Evolutionary conservation across 1,140 invertebrate genomes (phyloP), one percentile per base, ranked within the genome.

Genomic region (Drosophila mauritiana): DNA sequence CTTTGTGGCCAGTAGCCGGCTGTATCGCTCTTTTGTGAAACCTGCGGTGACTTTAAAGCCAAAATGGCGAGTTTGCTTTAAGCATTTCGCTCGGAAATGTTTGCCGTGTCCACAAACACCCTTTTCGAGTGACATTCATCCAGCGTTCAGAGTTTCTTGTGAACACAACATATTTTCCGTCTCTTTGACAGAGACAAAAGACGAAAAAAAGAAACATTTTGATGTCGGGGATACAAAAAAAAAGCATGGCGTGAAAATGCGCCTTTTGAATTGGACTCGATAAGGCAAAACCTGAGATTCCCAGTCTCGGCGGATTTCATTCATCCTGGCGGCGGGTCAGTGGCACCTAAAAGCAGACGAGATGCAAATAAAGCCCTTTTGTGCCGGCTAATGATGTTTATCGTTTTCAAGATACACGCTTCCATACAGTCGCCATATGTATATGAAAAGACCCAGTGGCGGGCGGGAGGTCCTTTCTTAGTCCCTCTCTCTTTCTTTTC

Each of bases 301-400:
- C 15, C 11, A 27, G 31, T 48, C 11, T 37, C 20, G 12, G 7
- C 39, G 45, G 40, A 34, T 40, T 37, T 34, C 31, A 37, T 58
- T 45, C 42, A 40, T 46, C 12, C 45, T 27, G 31, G n/a, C 20
- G 55, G 43, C 61, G 83, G 83, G 80, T 88, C 83, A 88, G 75
- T 88, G 79, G 76, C 84, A 83, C 55, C 76, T 76, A 79, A 70
- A 73, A 61, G 84, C 83, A 88, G 83, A 88, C 83, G 68, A 73
- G 79, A 88, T 89, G 83, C 83, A 88, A 88, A 88, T 88, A 88
- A 89, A 79, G 82, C 52, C 62, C 83, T 83, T 46, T 86, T 86
- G 73, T 86, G 62, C 78, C 46, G 48, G 43, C 76, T 88, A 88
- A 88, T 88, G 83, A 88, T 88, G 84, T 88, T 88, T 88, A 88